Evolutionary conservation across 2,797 vertebrate genomes (phyloP), one percentile per base, ranked within the genome.

Genomic region (Anisognathus igniventris): DNA sequence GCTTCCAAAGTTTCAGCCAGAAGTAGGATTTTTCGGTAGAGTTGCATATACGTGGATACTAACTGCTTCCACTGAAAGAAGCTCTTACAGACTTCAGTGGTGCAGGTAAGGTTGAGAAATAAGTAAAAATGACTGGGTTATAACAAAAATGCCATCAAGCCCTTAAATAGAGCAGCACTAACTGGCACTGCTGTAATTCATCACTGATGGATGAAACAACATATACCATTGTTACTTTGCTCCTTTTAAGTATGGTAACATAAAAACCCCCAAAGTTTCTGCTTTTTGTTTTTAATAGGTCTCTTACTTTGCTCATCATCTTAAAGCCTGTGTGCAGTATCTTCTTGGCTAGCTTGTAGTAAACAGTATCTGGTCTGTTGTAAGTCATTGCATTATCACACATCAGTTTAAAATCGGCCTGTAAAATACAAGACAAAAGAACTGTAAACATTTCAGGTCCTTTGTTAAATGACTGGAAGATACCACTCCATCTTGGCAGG

Each of bases 221-320:
- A 84, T 61, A 81, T 45, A 78, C 40, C 50, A 50, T 11, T 75
- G 48, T 44, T 66, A 92, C 33, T 47, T 88, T 10, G 45, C n/a
- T 82, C 28, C 13, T 76, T 62, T 60, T 54, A 85, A 51, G 24
- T 28, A 78, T 20, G 33, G 75, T 6, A 27, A 56, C 37, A 37
- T 72, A 74, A 57, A 58, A 48, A 3, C 1, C 50, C 39, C 35
- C 33, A 14, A 76, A 67, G 61, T 84, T 83, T 61, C 44, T 67
- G 51, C 75, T 90, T 73, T 33, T 65, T 40, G 48, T 94, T 76
- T 91, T 81, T 66, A 60, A 88, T 58, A 91, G 91, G 84, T 96
- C 50, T 88, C 96, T 98, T 99, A 99, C 99, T 99, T 99, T 99
- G 98, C 99, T 99, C 99, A 99, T 99, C 99, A 99, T 99, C 98